Conservation (phyloP, 2,113 vertebrate species). For the Cebidichthys violaceus region DNA sequence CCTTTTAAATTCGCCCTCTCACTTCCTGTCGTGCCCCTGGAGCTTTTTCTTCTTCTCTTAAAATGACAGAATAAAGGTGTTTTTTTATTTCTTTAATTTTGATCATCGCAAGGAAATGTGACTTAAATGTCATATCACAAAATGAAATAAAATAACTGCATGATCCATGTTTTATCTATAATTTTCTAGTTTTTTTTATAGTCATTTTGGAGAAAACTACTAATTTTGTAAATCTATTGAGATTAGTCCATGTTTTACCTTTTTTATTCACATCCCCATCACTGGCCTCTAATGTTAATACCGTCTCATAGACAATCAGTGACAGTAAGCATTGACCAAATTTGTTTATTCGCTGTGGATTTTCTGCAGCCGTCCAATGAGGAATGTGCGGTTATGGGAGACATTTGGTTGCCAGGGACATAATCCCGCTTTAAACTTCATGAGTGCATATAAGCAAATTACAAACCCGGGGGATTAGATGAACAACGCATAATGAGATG, state of each 20-base stretch:
- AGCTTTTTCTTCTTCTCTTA: not conserved
- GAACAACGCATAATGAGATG: conserved; percentile 71
- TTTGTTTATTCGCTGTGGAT: conserved; percentile 57
- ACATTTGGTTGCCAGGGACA: conserved; percentile 77
- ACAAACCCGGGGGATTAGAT: conserved; percentile 74
- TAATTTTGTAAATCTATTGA: conserved; percentile 12
- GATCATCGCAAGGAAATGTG: not conserved
- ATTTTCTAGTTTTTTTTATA: not conserved
- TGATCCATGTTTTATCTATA: not conserved
- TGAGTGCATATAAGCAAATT: conserved; percentile 77
- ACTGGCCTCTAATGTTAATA: conserved; percentile 7
- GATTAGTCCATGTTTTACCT: conserved; percentile 21
- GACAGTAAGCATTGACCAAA: conserved; percentile 46
- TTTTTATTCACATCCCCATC: not conserved
- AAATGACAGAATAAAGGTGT: not conserved
- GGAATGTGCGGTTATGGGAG: conserved; percentile 52
- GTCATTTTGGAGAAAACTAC: not conserved
- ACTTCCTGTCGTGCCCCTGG: not conserved
- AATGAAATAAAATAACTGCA: not conserved
- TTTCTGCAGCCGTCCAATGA: conserved; percentile 51
- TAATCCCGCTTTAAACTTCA: conserved; percentile 80
- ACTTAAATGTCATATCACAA: not conserved
- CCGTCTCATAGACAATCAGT: conserved; percentile 37
- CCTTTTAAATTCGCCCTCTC: conserved; percentile 14
- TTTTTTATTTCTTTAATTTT: not conserved